A percentile compares a stretch with the other conserved stretches of the same genome.
Evolutionary conservation across 2,797 vertebrate species (phyloP).

Genomic region (Heliangelus exortis): DNA sequence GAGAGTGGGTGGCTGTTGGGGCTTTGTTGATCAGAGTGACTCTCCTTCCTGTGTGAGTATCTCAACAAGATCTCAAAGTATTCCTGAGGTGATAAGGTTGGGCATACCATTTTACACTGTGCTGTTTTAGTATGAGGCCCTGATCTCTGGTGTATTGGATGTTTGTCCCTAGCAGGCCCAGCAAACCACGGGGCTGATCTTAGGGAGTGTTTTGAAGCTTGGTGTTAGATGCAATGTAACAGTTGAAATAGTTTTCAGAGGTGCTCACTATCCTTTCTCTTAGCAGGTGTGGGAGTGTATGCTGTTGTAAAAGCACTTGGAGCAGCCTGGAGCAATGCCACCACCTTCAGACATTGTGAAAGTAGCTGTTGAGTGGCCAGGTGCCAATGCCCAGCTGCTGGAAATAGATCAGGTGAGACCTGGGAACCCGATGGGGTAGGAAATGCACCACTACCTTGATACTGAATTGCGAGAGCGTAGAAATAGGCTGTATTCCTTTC

Average conservation of each 20-base stretch:
- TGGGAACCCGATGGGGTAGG: background rate
- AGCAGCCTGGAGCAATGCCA: conserved; percentile 76
- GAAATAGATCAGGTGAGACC: conserved; percentile 94
- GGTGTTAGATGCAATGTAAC: background rate
- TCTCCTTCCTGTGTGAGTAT: background rate
- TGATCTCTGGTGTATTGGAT: background rate
- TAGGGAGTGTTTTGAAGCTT: background rate
- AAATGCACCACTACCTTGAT: background rate
- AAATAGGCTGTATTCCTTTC: background rate
- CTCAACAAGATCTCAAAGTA: background rate
- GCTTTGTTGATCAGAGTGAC: background rate
- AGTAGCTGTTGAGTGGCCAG: conserved; percentile 98
- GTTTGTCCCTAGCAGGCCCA: background rate
- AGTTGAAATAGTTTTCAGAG: background rate
- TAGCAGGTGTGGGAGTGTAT: conserved; percentile 19
- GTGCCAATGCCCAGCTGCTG: conserved; percentile 95
- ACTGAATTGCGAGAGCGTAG: background rate
- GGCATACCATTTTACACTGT: background rate
- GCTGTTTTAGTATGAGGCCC: background rate
- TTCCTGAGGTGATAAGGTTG: background rate
- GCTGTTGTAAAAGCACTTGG: background rate
- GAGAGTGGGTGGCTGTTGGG: background rate
- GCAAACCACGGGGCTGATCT: background rate
- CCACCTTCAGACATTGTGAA: conserved; percentile 96
- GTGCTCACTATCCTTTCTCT: background rate